Conservation (phyloP, 2,113 vertebrate genomes). For the Numida meleagris region DNA sequence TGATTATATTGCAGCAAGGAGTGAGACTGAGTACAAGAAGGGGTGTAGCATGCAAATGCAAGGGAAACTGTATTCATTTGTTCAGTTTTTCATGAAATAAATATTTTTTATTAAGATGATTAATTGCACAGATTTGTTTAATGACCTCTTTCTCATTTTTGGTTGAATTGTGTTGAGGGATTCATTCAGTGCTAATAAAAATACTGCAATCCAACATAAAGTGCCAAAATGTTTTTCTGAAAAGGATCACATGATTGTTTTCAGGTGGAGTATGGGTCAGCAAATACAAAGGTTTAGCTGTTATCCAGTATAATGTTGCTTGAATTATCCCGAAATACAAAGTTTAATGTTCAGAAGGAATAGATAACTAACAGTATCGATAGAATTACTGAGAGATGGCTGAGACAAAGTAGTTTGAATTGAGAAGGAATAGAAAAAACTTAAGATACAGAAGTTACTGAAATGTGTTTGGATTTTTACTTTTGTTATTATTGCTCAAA, state of each 20-base stretch:
- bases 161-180: background rate
- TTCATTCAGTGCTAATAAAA: background rate
- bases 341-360: background rate
- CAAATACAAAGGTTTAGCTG: background rate
- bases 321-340: constrained; percentile 6
- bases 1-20: background rate
- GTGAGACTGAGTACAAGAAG: background rate
- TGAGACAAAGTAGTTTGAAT: background rate
- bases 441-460: background rate
- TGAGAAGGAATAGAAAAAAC: background rate
- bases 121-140: background rate
- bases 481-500: background rate
- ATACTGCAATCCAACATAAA: background rate
- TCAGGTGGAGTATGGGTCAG: background rate
- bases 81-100: background rate
- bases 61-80: background rate
- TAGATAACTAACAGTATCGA: background rate
- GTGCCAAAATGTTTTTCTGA: background rate
- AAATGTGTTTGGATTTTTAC: background rate
- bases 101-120: background rate
- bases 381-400: background rate
- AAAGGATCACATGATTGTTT: background rate
- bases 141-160: background rate
- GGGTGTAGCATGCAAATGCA: background rate
- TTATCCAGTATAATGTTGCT: background rate